A percentile compares a stretch with the other conserved stretches of the same genome.
These are phyloP conservation scores for Paragorgia papillata DNA, from an alignment of 92 coral and sea anemone species.

Conservation along the genomic window DNA sequence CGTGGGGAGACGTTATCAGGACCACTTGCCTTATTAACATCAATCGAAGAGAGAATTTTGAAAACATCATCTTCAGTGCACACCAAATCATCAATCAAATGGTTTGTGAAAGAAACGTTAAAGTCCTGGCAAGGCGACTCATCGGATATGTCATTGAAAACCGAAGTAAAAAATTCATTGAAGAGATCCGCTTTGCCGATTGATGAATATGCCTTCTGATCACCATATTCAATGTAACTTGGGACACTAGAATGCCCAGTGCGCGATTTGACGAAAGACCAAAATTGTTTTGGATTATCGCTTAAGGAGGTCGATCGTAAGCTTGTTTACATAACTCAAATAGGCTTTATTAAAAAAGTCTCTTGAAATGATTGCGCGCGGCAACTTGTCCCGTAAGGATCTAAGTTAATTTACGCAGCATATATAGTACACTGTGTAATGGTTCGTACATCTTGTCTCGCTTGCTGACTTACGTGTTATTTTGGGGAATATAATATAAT, in stretches of 20 bases:
- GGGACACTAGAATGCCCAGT: conserved; percentile 40
- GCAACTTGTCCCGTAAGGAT: no score
- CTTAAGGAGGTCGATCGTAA: conserved; percentile 35
- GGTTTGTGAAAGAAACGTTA: background rate
- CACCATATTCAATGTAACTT: background rate
- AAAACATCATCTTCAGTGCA: conserved; percentile 38
- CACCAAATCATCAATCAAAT: conserved; percentile 28
- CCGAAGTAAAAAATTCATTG: conserved; percentile 37
- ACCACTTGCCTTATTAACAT: conserved; percentile 13
- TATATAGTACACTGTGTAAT: no score
- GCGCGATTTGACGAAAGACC: conserved; percentile 53
- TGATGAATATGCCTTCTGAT: background rate
- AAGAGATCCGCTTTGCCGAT: conserved; percentile 16
- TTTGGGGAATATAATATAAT: no score
- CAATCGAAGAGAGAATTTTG: conserved; percentile 28
- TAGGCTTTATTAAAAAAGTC: conserved; percentile 31
- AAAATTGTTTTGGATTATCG: conserved; percentile 46
- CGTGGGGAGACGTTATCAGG: conserved; percentile 16
- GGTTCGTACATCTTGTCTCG: no score
- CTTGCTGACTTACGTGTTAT: no score
- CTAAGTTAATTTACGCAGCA: no score
- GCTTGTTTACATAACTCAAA: conserved; percentile 32
- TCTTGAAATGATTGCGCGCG: no score
- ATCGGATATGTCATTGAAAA: conserved; percentile 2
- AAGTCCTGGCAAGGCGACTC: background rate